Evolutionary conservation across 2,113 vertebrate species (phyloP), one percentile per base, ranked within the genome.

Genomic region (Pan paniscus): DNA sequence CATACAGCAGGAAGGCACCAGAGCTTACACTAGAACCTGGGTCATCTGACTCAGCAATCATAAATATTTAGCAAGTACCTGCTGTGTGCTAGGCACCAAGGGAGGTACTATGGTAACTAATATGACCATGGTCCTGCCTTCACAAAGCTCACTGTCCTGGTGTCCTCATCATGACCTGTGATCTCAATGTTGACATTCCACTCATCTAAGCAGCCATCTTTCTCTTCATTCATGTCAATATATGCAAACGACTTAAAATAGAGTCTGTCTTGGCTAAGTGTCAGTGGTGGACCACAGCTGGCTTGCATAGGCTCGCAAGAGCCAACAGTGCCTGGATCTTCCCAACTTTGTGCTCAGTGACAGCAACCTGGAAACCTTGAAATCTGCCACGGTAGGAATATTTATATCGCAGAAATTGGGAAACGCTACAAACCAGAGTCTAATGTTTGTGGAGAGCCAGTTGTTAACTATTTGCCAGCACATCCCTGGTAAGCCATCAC

Each of bases 271-370:
- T 2, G 32, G 8, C 0, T 7, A 14, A 20, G 25, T 0, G 0
- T 46, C 64, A 13, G 8, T 2, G 40, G 38, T 35, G 59, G 35
- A 59, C n/a, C 13, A 0, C 8, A 18, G 73, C 11, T 0, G 0
- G 46, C 18, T 48, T 8, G 2, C 8, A 18, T 2, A 22, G 67
- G 43, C 83, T 93, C 27, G 2, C 5, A 25, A 67, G 40, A 40
- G 14, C 25, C 61, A 50, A 5, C 0, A 9, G 12, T 18, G 22
- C 68, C 3, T 13, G 3, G 22, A 22, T 52, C 68, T 32, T 81
- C 43, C 43, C 32, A 93, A 72, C 27, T 43, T 6, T 72, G 59
- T 46, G 40, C 43, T 80, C 48, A 27, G 79, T 2, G 32, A 83
- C 14, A 22, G 50, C 20, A 32, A 73, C 14, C 8, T 38, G 90